These are phyloP conservation scores for Carabus problematicus DNA, from an alignment of 2,888 invertebrate species.

Conservation along the genomic window DNA sequence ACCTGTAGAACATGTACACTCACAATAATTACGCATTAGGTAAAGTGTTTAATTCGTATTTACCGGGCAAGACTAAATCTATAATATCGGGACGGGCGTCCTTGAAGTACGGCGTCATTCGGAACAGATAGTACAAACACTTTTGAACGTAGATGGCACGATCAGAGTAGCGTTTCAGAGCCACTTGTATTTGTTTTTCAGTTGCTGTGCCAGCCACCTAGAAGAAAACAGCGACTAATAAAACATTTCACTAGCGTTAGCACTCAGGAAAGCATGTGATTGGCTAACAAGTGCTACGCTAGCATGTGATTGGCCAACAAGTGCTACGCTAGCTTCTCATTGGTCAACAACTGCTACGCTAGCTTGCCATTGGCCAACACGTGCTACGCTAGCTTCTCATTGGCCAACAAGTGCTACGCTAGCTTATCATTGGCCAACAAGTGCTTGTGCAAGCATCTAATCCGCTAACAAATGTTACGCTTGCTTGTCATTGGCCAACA, in stretches of 20 bases:
- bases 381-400: no score
- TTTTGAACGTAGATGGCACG: conserved; percentile 71
- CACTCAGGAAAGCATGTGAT: no score
- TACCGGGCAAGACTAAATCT: conserved; percentile 63
- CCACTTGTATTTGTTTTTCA: conserved; percentile 66
- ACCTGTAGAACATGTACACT: conserved; percentile 46
- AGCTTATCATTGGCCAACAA: no score
- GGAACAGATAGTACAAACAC: conserved; percentile 70
- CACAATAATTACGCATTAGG: background rate
- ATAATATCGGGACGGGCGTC: conserved; percentile 69
- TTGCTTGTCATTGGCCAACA: no score
- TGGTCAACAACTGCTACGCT: no score
- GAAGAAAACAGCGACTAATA: conserved; percentile 26
- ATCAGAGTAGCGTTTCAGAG: conserved; percentile 64
- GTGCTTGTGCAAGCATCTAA: no score
- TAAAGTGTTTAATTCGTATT: conserved; percentile 45
- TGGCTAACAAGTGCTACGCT: no score
- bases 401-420: no score
- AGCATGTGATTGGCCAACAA: no score
- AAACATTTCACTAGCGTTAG: background rate
- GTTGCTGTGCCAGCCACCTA: conserved; percentile 66
- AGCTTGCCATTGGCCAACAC: no score
- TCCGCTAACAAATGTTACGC: no score
- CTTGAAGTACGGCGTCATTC: conserved; percentile 56
- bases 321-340: no score